Evolutionary conservation across 2,113 vertebrate species (phyloP).

Genomic region (Platysternon megacephalum): DNA sequence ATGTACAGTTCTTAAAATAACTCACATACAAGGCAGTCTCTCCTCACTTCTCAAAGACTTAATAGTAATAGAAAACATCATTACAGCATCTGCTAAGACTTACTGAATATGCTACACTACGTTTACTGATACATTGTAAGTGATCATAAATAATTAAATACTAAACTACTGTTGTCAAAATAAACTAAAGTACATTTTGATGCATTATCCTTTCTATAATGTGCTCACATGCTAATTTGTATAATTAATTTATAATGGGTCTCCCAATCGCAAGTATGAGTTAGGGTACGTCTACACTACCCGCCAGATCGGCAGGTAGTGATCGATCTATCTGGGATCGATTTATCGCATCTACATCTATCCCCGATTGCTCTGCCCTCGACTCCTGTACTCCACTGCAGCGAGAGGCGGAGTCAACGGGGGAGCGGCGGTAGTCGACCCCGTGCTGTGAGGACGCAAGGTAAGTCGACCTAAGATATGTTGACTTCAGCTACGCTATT

Average conservation of each 20-base stretch:
- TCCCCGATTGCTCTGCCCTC: too few relatives aligned
- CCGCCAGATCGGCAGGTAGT: too few relatives aligned
- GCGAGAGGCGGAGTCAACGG: too few relatives aligned
- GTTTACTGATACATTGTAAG: not conserved
- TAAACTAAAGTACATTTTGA: not conserved
- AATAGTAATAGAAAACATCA: not conserved
- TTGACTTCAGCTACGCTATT: too few relatives aligned
- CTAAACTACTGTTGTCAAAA: rapidly evolving
- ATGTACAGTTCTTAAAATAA: not conserved
- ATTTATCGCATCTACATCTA: too few relatives aligned
- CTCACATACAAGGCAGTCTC: rapidly evolving
- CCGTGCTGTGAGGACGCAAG: too few relatives aligned
- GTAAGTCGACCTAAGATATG: too few relatives aligned
- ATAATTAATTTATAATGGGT: not conserved
- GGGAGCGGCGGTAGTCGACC: too few relatives aligned
- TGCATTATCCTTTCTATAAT: not conserved
- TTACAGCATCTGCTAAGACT: not conserved
- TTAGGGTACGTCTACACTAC: not conserved
- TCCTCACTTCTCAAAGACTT: not conserved
- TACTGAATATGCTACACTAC: not conserved
- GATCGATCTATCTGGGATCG: too few relatives aligned
- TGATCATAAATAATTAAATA: not conserved
- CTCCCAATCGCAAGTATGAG: not conserved
- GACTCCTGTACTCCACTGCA: too few relatives aligned
- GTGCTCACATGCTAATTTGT: not conserved